Evolutionary conservation across 2,797 vertebrate genomes (phyloP).

Genomic region (Halcyon leucocephala): DNA sequence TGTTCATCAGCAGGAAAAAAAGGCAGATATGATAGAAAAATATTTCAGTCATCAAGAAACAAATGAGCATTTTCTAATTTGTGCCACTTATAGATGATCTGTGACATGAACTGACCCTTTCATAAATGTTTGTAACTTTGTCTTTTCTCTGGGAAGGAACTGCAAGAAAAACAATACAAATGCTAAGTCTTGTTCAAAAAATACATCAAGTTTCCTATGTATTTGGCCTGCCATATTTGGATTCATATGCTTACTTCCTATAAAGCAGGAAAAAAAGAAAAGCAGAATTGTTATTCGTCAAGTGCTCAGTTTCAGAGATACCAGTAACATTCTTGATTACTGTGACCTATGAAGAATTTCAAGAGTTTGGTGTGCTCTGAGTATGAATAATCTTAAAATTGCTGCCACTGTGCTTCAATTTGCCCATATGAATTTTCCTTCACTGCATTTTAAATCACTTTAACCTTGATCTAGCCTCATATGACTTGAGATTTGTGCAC

Average conservation of each 20-base stretch:
- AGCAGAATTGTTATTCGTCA: not conserved
- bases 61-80: fast-evolving
- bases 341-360: not conserved
- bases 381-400: not conserved
- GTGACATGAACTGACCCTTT: not conserved
- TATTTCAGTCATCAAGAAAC: not conserved
- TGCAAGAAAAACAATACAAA: not conserved
- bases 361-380: not conserved
- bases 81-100: not conserved
- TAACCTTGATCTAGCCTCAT: not conserved
- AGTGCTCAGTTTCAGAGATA: not conserved
- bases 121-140: not conserved
- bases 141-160: not conserved
- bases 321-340: not conserved
- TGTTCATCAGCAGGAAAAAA: not conserved
- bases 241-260: not conserved
- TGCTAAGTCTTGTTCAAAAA: not conserved
- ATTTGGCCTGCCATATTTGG: not conserved
- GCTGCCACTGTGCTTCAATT: not conserved
- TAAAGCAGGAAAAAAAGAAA: not conserved
- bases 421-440: not conserved
- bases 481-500: not conserved
- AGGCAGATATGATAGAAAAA: not conserved
- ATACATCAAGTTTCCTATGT: not conserved
- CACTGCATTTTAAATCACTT: not conserved